Conservation (phyloP, 1,140 invertebrate genomes). For the Bombus superbus region DNA sequence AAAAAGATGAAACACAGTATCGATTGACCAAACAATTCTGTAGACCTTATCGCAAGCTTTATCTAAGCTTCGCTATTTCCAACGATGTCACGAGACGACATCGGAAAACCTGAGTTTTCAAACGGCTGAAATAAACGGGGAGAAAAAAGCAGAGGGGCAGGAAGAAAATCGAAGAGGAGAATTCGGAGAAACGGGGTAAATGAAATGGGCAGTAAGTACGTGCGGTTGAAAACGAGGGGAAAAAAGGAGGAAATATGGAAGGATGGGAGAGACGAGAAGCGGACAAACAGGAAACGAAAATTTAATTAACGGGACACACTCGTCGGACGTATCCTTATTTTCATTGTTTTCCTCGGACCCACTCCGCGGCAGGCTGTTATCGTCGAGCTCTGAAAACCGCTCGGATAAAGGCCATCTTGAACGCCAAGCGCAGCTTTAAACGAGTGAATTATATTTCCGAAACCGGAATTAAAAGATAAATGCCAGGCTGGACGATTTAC, state of each 20-base stretch:
- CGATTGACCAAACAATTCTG: background rate
- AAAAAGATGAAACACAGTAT: background rate
- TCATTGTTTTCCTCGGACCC: slow-evolving; percentile 16
- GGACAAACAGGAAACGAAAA: slow-evolving; percentile 37
- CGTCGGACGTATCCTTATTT: slow-evolving; percentile 48
- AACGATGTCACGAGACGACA: background rate
- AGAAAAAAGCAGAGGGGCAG: background rate
- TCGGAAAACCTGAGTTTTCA: background rate
- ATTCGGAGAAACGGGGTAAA: background rate
- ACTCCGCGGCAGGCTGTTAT: slow-evolving; percentile 31
- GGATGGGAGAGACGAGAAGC: background rate
- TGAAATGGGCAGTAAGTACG: background rate
- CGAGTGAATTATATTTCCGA: slow-evolving; percentile 47
- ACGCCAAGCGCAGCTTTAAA: slow-evolving; percentile 37
- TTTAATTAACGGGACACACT: slow-evolving; percentile 61
- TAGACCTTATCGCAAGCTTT: background rate
- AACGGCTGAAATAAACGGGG: background rate
- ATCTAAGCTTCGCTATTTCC: background rate
- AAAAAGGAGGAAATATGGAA: slow-evolving; percentile 1
- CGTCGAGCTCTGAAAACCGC: slow-evolving; percentile 20
- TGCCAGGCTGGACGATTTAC: slow-evolving; percentile 6
- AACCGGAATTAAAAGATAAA: slow-evolving; percentile 49
- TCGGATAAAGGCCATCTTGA: slow-evolving; percentile 52
- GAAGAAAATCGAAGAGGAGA: background rate
- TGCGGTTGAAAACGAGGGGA: background rate